Evolutionary conservation across 2,797 vertebrate species (phyloP).

Genomic region (Pipistrellus pygmaeus): DNA sequence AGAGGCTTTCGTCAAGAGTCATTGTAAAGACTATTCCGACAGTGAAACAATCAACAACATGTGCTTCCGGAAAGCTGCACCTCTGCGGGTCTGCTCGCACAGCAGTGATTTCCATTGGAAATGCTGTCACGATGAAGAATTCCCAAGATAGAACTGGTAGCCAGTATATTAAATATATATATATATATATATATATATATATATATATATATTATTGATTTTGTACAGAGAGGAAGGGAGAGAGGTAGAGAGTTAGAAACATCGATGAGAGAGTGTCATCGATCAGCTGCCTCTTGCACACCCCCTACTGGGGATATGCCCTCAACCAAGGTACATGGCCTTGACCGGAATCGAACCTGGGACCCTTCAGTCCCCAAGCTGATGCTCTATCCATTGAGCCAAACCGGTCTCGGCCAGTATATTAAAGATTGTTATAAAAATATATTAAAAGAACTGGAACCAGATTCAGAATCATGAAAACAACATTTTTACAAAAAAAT

Average conservation of each 20-base stretch:
- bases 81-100: constrained; percentile 84
- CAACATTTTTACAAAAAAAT: constrained; percentile 83
- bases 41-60: constrained; percentile 80
- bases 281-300: no score
- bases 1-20: neutral
- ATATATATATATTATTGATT: no score
- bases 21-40: constrained; percentile 79
- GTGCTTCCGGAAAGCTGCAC: constrained; percentile 85
- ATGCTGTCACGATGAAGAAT: constrained; percentile 84
- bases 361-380: no score
- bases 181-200: no score
- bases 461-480: constrained; percentile 83
- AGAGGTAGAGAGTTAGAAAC: no score
- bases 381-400: no score
- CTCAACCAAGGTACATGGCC: no score
- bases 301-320: no score
- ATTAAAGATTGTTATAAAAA: constrained; percentile 66
- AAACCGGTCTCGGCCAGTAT: no score
- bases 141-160: constrained; percentile 83
- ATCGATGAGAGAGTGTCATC: no score
- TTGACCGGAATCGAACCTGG: no score
- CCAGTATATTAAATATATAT: constrained; percentile 79
- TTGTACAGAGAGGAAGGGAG: no score
- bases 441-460: constrained; percentile 81
- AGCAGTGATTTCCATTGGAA: constrained; percentile 84